Base-by-base conservation (phyloP, 2,888 invertebrate species). In the Schrankia costaestrigalis region DNA sequence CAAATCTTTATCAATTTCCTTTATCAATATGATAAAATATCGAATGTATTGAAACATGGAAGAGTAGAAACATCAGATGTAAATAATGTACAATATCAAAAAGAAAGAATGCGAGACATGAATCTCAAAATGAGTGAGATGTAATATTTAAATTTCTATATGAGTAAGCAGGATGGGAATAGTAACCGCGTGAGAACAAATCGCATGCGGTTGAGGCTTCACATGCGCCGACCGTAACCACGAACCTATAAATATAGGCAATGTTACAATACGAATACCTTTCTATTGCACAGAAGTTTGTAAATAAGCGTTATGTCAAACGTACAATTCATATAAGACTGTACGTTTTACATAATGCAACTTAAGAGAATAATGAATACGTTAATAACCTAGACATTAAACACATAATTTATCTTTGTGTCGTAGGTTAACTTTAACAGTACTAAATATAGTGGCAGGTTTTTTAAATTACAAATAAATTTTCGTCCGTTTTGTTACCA, bases 141-240 rank as follows among this genome's bases (percentile, higher is more conserved):
- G 48, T 50, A 48, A 41, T 59, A 51, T 35, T 48, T 45, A 42
- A 52, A 36, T 36, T 48, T 40, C 47, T 8, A 33, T 26, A 49
- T 49, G 68, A 53, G 58, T 47, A 67, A 76, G 61, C 52, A 57
- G 58, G 70, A 78, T 52, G 60, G 59, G 56, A 68, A 74, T 66
- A 64, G 58, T 56, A 75, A 74, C 68, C 65, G 66, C 78, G 81
- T 81, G 80, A 78, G 81, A 82, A 80, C 71, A 68, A 66, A 67
- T 65, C 64, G 61, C 58, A 69, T 70, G 72, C 67, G 72, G 71
- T 71, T 56, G 60, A 69, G 62, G 56, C 68, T 67, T 68, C 69
- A 66, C 65, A 68, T 69, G 59, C 58, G 59, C 69, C 57, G 62
- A 46, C 54, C 56, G 55, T 56, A 64, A 65, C 67, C 63, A 53